Percentiles rank a stretch among this genome's conserved stretches.
phyloP scores from a whole-genome alignment of 1,140 invertebrate species.

The Triops cancriformis region DNA sequence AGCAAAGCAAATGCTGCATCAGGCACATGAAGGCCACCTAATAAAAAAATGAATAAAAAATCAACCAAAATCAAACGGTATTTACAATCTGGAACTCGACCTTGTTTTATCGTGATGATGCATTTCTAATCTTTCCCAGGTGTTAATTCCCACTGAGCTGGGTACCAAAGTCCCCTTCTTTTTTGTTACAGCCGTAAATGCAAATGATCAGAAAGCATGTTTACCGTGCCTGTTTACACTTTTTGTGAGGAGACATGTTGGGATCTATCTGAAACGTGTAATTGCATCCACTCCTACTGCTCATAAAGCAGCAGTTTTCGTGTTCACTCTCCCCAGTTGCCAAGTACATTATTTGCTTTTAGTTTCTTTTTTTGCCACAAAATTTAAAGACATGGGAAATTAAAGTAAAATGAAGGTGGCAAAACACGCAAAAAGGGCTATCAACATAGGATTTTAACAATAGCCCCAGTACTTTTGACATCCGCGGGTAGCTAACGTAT shows the following conservation, averaged over 20 bases:
- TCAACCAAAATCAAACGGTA: not conserved
- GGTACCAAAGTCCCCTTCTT: not conserved
- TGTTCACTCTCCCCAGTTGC: not conserved
- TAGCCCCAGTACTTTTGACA: not conserved
- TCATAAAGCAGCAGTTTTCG: not conserved
- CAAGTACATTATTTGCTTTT: no score
- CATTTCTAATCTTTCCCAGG: not conserved
- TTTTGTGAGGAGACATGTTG: no score
- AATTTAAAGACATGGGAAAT: not conserved
- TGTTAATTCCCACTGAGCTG: not conserved
- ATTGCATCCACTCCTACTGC: not conserved
- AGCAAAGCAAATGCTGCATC: no score
- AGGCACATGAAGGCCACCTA: not conserved
- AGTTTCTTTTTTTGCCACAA: not conserved
- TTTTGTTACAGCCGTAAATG: not conserved
- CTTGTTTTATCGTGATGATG: not conserved
- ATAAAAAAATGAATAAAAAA: not conserved
- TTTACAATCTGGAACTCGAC: not conserved
- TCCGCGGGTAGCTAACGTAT: not conserved
- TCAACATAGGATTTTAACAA: not conserved
- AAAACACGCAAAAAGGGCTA: not conserved
- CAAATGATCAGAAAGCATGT: no score
- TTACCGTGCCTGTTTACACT: no score
- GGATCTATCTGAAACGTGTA: not conserved
- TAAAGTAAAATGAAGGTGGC: not conserved